Percentiles rank a stretch among this genome's conserved stretches.
These are phyloP conservation scores for Clamator glandarius DNA, from an alignment of 2,797 vertebrate species.

Conservation along the genomic window DNA sequence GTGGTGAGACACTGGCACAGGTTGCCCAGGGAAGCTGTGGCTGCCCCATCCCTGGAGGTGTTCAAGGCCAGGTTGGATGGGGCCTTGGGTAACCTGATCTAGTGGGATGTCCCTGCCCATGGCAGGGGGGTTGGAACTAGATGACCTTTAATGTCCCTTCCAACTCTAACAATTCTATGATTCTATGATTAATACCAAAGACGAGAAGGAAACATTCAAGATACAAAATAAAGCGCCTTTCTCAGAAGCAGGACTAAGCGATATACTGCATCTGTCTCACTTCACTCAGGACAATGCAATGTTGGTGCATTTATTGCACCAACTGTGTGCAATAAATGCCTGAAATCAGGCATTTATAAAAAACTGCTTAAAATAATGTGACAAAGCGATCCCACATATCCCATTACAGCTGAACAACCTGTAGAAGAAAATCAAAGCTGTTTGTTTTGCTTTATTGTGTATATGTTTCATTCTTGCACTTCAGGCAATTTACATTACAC, in stretches of 20 bases:
- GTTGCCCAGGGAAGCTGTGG: too few relatives aligned
- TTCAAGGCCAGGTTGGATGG: too few relatives aligned
- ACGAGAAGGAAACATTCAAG: background rate
- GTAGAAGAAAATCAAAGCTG: background rate
- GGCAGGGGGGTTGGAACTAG: too few relatives aligned
- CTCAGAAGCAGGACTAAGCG: background rate
- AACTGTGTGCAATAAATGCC: background rate
- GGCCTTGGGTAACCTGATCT: too few relatives aligned
- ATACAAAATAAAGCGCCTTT: background rate
- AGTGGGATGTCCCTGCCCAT: too few relatives aligned
- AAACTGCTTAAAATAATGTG: background rate
- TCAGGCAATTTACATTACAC: constrained; percentile 24
- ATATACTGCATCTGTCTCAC: background rate
- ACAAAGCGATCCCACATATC: background rate
- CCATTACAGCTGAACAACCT: background rate
- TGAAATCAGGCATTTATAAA: background rate
- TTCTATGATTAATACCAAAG: background rate
- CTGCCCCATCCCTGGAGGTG: too few relatives aligned
- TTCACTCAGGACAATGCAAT: background rate
- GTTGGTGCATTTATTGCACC: too few relatives aligned
- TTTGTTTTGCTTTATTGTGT: background rate
- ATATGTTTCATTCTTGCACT: background rate
- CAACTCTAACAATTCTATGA: too few relatives aligned
- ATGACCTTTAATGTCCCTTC: too few relatives aligned
- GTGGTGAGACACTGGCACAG: too few relatives aligned